Percentiles rank a stretch among this genome's conserved stretches.
Conservation (phyloP, 2,113 vertebrate species). For the Larimichthys crocea region DNA sequence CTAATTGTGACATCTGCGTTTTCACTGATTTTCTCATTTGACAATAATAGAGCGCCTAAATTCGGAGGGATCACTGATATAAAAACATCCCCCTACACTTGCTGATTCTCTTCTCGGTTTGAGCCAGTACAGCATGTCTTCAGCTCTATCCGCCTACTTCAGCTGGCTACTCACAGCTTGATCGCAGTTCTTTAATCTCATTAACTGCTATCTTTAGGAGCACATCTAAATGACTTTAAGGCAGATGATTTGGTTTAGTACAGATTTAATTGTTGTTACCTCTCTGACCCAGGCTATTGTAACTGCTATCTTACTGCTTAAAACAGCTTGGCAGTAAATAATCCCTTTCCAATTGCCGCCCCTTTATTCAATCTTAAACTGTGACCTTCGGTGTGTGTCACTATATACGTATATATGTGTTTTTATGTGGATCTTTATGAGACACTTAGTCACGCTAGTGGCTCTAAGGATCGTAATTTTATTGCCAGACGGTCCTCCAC, state of each 20-base stretch:
- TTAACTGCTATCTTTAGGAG: constrained; percentile 72
- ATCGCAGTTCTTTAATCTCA: constrained; percentile 68
- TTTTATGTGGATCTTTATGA: constrained; percentile 33
- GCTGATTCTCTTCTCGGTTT: constrained; percentile 28
- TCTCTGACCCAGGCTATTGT: constrained; percentile 44
- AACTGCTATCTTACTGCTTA: constrained; percentile 33
- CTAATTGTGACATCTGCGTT: constrained; percentile 41
- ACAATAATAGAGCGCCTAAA: constrained; percentile 19
- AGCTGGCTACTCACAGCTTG: constrained; percentile 50
- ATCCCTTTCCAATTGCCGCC: constrained; percentile 21
- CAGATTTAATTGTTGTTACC: constrained; percentile 67
- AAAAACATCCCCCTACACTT: constrained; percentile 10
- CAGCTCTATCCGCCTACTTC: constrained; percentile 46
- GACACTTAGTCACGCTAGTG: background rate
- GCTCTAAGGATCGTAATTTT: background rate
- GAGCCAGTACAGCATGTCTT: constrained; percentile 43
- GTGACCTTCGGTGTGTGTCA: constrained; percentile 28
- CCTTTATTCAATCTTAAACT: constrained; percentile 34
- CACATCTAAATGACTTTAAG: constrained; percentile 68
- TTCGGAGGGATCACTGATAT: constrained; percentile 29
- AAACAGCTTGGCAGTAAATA: constrained; percentile 35
- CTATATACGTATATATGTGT: constrained; percentile 23
- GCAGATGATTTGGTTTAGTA: constrained; percentile 65
- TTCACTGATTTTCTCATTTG: constrained; percentile 34
- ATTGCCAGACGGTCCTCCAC: background rate